Percentiles rank a stretch among this genome's conserved stretches.
Evolutionary conservation across 1,140 invertebrate species (phyloP).

Genomic region (Diploscapter pachys): DNA sequence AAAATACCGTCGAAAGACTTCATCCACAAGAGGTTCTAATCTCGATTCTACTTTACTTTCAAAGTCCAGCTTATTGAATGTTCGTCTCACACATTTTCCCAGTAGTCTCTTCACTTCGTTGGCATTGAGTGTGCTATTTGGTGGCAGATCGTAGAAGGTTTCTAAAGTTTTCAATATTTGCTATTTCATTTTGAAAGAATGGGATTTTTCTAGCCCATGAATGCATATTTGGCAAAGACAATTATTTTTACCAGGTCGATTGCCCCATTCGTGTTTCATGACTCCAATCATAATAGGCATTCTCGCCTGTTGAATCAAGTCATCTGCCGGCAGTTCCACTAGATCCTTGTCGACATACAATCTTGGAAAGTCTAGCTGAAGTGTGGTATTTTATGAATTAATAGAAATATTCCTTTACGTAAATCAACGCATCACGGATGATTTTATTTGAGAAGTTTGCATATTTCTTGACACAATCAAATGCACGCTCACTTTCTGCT

Average conservation of each 20-base stretch:
- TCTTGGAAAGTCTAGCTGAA: too few relatives aligned
- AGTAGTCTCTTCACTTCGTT: slow-evolving; percentile 22
- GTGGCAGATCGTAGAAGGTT: slow-evolving; percentile 45
- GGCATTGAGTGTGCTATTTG: slow-evolving; percentile 6
- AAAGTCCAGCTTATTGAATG: too few relatives aligned
- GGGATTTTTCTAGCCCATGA: slow-evolving; percentile 43
- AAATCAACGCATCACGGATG: too few relatives aligned
- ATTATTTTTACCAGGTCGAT: slow-evolving; percentile 4
- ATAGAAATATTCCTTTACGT: too few relatives aligned
- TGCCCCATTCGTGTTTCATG: slow-evolving; percentile 53
- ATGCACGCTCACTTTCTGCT: too few relatives aligned
- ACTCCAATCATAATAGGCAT: slow-evolving; percentile 56
- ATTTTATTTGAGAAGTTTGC: too few relatives aligned
- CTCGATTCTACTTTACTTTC: too few relatives aligned
- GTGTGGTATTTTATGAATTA: too few relatives aligned
- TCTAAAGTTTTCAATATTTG: slow-evolving; percentile 33
- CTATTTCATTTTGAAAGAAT: slow-evolving; percentile 1
- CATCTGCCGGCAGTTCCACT: background rate
- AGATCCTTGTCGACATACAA: too few relatives aligned
- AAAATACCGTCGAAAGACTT: slow-evolving; percentile 30
- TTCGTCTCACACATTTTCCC: slow-evolving; percentile 10
- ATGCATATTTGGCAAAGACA: too few relatives aligned
- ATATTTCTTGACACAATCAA: too few relatives aligned
- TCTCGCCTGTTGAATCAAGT: slow-evolving; percentile 47
- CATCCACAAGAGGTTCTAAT: too few relatives aligned